These are phyloP conservation scores for Monoplex corrugatus DNA, from an alignment of 2,888 invertebrate species.

Conservation along the genomic window DNA sequence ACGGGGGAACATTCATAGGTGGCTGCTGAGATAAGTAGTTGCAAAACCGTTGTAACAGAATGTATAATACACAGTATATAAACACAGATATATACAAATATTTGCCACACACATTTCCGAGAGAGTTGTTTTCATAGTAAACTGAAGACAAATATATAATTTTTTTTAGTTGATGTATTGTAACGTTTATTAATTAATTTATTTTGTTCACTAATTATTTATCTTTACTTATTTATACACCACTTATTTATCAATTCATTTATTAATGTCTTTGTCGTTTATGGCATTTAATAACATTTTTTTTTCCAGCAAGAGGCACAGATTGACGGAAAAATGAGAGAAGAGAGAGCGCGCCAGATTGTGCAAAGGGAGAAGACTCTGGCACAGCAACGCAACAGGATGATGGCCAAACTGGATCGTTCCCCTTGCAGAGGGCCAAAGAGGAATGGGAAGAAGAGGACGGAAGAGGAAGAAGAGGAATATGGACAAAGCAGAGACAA, in stretches of 20 bases:
- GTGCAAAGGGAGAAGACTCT: slow-evolving; percentile 53
- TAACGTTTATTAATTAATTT: not conserved
- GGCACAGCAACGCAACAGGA: slow-evolving; percentile 39
- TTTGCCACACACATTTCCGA: too few species aligned
- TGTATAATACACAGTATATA: too few species aligned
- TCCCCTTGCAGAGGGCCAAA: not conserved
- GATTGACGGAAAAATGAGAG: slow-evolving; percentile 42
- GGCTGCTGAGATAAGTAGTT: too few species aligned
- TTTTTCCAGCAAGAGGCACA: slow-evolving; percentile 42
- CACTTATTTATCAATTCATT: not conserved
- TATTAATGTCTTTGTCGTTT: not conserved
- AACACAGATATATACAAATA: too few species aligned
- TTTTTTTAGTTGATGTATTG: not conserved
- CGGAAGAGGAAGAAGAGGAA: not conserved
- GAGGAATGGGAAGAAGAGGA: not conserved
- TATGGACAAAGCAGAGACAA: not conserved
- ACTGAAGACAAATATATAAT: too few species aligned
- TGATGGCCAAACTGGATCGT: slow-evolving; percentile 44
- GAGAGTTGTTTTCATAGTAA: too few species aligned
- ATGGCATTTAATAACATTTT: not conserved
- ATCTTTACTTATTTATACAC: not conserved
- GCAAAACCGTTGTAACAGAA: too few species aligned
- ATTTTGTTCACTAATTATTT: not conserved
- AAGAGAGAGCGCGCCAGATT: slow-evolving; percentile 45
- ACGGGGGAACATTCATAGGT: too few species aligned